Percentiles rank a stretch among this genome's conserved stretches.
These are phyloP conservation scores for Ornithorhynchus anatinus DNA, from an alignment of 2,113 vertebrate species.

Conservation along the genomic window DNA sequence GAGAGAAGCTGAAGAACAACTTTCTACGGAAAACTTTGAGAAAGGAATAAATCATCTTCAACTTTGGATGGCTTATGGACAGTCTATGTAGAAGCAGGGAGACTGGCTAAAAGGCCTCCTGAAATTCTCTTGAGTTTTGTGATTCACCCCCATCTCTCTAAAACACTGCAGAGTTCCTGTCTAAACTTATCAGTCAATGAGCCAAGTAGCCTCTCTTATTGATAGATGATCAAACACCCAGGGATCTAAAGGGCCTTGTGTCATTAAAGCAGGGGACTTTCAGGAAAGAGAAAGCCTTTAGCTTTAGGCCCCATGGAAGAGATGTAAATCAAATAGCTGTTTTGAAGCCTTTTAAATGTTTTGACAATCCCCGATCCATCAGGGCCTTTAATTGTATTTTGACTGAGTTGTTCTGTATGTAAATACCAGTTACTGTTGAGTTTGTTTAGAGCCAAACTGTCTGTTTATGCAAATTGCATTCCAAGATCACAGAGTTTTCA, in stretches of 20 bases:
- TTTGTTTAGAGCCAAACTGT: conserved; percentile 78
- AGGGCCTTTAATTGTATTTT: conserved; percentile 77
- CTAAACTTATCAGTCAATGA: neutral
- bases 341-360: conserved; percentile 69
- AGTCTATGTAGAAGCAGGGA: too few species aligned
- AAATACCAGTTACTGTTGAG: conserved; percentile 76
- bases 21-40: too few species aligned
- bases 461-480: conserved; percentile 78
- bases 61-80: too few species aligned
- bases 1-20: too few species aligned
- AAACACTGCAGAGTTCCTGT: neutral
- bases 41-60: too few species aligned
- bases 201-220: neutral
- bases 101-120: too few species aligned
- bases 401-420: conserved; percentile 77
- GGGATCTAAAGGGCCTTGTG: conserved; percentile 9
- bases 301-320: conserved; percentile 54
- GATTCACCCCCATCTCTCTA: too few species aligned
- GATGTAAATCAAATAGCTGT: conserved; percentile 51
- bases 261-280: neutral
- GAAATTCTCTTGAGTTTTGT: too few species aligned
- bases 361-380: conserved; percentile 68
- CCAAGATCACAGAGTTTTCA: conserved; percentile 66
- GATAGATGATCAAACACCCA: neutral
- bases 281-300: conserved; percentile 33